Evolutionary conservation across 1,140 invertebrate genomes (phyloP).

Genomic region (Campodea augens): DNA sequence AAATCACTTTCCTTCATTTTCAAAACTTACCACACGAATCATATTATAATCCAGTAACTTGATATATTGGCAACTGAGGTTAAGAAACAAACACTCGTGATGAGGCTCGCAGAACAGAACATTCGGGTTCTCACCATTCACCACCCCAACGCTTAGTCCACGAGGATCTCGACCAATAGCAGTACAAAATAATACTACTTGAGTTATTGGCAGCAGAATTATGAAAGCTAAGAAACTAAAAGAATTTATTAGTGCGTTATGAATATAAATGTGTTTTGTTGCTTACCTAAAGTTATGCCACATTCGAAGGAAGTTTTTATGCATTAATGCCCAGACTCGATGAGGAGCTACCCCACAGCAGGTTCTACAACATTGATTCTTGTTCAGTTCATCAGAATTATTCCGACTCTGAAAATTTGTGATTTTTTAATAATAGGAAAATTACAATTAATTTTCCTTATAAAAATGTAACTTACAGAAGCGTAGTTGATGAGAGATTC

Average conservation of each 20-base stretch:
- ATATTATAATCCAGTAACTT: slow-evolving; percentile 31
- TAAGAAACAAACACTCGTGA: slow-evolving; percentile 41
- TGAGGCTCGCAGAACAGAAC: slow-evolving; percentile 27
- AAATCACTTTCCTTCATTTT: no score
- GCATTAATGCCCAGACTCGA: slow-evolving; percentile 63
- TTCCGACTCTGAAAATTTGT: neutral
- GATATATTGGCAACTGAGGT: slow-evolving; percentile 55
- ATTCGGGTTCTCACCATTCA: slow-evolving; percentile 57
- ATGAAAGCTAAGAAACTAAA: slow-evolving; percentile 74
- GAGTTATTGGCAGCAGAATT: slow-evolving; percentile 73
- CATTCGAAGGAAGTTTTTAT: slow-evolving; percentile 85
- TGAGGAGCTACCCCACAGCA: slow-evolving; percentile 38
- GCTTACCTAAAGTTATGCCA: slow-evolving; percentile 76
- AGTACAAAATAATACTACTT: slow-evolving; percentile 87
- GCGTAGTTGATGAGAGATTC: slow-evolving; percentile 58
- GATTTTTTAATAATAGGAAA: neutral
- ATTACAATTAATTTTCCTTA: neutral
- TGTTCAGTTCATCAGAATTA: neutral
- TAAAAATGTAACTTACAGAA: neutral
- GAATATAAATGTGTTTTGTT: neutral
- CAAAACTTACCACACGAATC: slow-evolving; percentile 10
- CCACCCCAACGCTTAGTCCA: slow-evolving; percentile 61
- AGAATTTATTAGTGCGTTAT: slow-evolving; percentile 11
- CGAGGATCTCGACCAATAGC: slow-evolving; percentile 80
- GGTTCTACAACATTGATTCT: slow-evolving; percentile 13